Base-by-base conservation (phyloP, 1,140 invertebrate genomes). In the Aphelinus certus region DNA sequence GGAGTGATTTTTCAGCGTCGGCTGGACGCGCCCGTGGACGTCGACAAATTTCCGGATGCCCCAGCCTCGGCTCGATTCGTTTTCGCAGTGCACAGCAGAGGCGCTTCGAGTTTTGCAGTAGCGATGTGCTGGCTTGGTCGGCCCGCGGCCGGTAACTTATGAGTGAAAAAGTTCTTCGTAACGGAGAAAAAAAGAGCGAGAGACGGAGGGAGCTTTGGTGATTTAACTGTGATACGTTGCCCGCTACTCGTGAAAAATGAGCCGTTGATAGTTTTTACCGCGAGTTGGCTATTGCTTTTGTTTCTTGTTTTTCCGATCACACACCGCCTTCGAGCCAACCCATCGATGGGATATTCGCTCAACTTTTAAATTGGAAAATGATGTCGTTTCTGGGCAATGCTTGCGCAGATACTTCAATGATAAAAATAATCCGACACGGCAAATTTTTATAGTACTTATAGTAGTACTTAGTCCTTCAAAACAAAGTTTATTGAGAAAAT, bases 141-240 rank as follows among this genome's bases (percentile, higher is more conserved):
- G 26, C 48, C 4, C 45, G 58, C 58, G 60, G 9, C 6, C 69
- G 69, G 58, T 71, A 71, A 71, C 60, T 71, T 71, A 71, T 63
- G 69, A 63, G 69, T 62, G 58, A 63, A 62, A 71, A 71, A 71
- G 69, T 63, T 55, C 53, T n/a, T n/a, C 48, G 49, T 4, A 53
- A 53, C 4, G n/a, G 57, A 45, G 45, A 48, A 48, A 68, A 47
- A 43, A 60, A 43, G 42, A 60, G 42, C 1, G 3, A 43, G 42
- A 43, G 58, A 26, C 1, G 58, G 45, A 43, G 9, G 53, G 45
- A 49, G 51, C 55, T 46, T 49, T 43, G 57, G n/a, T 9, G 57
- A 68, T 68, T 68, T 68, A 58, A 68, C 66, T 68, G 66, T 58
- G 48, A 65, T 26, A 65, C 63, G 47, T 43, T 65, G 48, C 7